A percentile compares a stretch with the other conserved stretches of the same genome.
These are phyloP conservation scores for Acromyrmex heyeri DNA, from an alignment of 1,140 invertebrate genomes.

Conservation along the genomic window DNA sequence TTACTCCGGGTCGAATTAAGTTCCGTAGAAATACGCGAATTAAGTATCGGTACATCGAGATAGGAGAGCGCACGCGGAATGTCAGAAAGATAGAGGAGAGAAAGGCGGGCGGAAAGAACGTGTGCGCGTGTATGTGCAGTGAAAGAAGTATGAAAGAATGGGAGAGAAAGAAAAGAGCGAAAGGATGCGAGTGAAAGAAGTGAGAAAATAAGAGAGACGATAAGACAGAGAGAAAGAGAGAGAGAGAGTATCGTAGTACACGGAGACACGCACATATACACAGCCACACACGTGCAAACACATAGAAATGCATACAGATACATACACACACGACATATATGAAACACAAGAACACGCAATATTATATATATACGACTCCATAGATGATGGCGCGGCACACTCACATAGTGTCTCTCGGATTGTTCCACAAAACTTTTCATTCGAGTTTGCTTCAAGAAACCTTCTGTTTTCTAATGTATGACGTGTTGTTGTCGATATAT, in stretches of 20 bases:
- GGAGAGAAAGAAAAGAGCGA: constrained; percentile 44
- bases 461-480: constrained; percentile 88
- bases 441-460: constrained; percentile 88
- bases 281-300: constrained; percentile 56
- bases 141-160: constrained; percentile 50
- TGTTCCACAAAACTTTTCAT: constrained; percentile 88
- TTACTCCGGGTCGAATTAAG: constrained; percentile 20
- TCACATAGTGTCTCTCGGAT: constrained; percentile 88
- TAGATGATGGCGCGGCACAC: constrained; percentile 87
- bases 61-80: constrained; percentile 40
- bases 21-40: constrained; percentile 16
- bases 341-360: constrained; percentile 83
- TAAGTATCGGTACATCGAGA: background rate
- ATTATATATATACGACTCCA: constrained; percentile 87
- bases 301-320: constrained; percentile 67
- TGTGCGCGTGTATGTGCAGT: constrained; percentile 54
- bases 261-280: constrained; percentile 65
- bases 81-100: constrained; percentile 50
- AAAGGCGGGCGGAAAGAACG: constrained; percentile 53
- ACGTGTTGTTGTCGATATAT: constrained; percentile 88
- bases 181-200: constrained; percentile 30
- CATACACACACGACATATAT: constrained; percentile 68
- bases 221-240: constrained; percentile 64
- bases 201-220: constrained; percentile 63
- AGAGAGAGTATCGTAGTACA: constrained; percentile 84